Evolutionary conservation across 2,888 invertebrate genomes (phyloP).

Genomic region (Teinopalpus imperialis): DNA sequence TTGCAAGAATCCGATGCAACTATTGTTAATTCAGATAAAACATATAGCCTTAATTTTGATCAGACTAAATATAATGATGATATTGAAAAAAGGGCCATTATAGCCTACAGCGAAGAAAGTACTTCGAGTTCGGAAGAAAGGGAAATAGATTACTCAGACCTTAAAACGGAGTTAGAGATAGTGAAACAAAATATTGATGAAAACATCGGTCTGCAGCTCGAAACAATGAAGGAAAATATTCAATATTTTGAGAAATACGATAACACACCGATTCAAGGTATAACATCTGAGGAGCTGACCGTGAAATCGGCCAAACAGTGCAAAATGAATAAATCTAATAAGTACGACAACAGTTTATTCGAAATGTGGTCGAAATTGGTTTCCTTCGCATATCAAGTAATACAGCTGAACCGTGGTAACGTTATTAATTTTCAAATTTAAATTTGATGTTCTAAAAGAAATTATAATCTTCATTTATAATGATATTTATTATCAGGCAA

Average conservation of each 20-base stretch:
- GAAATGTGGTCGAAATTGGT: conserved; percentile 64
- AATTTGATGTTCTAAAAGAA: too few relatives aligned
- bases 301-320: conserved; percentile 22
- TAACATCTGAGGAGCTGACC: conserved; percentile 35
- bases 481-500: conserved; percentile 51
- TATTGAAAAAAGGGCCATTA: conserved; percentile 40
- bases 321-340: conserved; percentile 29
- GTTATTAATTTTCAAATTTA: conserved; percentile 2
- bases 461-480: conserved; percentile 6
- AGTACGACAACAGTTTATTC: conserved; percentile 41
- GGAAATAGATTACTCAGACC: conserved; percentile 37
- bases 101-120: conserved; percentile 40
- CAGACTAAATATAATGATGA: not conserved
- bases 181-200: conserved; percentile 44
- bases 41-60: conserved; percentile 4
- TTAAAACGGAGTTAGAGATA: conserved; percentile 40
- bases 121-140: conserved; percentile 46
- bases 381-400: conserved; percentile 63
- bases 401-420: conserved; percentile 61
- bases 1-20: conserved; percentile 35
- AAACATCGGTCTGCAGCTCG: conserved; percentile 50
- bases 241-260: conserved; percentile 48
- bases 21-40: conserved; percentile 18
- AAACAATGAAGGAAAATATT: conserved; percentile 53
- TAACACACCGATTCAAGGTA: conserved; percentile 41